Evolutionary conservation across 2,888 invertebrate genomes (phyloP), one percentile per base, ranked within the genome.

Genomic region (Lycophotia porphyrea): DNA sequence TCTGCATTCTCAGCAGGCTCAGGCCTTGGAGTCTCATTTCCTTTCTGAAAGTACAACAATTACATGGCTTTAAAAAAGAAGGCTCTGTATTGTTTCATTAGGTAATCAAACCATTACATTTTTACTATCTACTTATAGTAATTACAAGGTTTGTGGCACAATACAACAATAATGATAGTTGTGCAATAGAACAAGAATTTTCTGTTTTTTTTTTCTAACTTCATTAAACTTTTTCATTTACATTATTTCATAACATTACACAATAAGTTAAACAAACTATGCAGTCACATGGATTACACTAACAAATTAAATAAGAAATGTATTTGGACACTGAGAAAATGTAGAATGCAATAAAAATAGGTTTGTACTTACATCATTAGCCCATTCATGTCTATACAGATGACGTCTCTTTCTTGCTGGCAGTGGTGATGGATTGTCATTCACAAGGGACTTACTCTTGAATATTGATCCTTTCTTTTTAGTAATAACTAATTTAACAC

Each of bases 381-480:
- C 98, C 98, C 99, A 99, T 93, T 98, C 98, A 95, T 99, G 99
- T 93, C 98, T 98, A 92, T 99, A 99, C 52, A 98, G 94, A 76
- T 98, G 98, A 68, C 98, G 97, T 93, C 98, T 98, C 89, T 98
- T 97, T 82, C 97, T 95, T 74, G 97, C 97, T 34, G 97, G 97
- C 80, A 96, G 87, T 18, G 97, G 96, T 73, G 96, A 96, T 39
- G 95, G 94, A 88, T 97, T 97, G 84, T 97, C 97, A 85, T 97
- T 97, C 27, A 97, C 97, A 84, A 98, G 93, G 24, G 98, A 97
- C 76, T 98, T 97, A 90, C 98, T 98, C 91, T 99, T 99, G 91
- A 99, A 99, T 92, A 99, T 98, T 89, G 98, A 98, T 66, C 98
- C 98, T 91, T 99, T 98, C 93, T 98, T 98, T 92, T 98, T 98